Conservation (phyloP, 2,797 vertebrate genomes). For the Sebastolobus alascanus region DNA sequence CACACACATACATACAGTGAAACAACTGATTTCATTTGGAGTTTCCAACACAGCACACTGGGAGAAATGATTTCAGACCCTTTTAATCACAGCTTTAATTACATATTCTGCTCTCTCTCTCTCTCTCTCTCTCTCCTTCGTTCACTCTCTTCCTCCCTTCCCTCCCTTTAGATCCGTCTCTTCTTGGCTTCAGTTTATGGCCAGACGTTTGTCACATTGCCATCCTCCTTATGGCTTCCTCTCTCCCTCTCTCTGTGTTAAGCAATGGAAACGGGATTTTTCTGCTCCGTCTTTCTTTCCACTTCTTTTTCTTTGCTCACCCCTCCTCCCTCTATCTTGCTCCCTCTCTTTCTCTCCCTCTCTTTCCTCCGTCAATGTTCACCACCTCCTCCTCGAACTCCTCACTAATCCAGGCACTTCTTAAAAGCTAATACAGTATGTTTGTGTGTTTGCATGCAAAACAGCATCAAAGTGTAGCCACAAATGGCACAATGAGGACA, state of each 20-base stretch:
- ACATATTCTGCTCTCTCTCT: slow-evolving; percentile 63
- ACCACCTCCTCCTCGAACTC: slow-evolving; percentile 22
- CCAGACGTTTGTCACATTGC: slow-evolving; percentile 81
- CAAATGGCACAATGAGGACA: slow-evolving; percentile 26
- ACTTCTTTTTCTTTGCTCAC: slow-evolving; percentile 47
- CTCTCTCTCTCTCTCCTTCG: slow-evolving; percentile 35
- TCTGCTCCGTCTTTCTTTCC: slow-evolving; percentile 63
- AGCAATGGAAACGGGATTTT: slow-evolving; percentile 79
- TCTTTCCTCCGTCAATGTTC: slow-evolving; percentile 13
- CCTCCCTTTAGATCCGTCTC: slow-evolving; percentile 59
- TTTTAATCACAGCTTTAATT: slow-evolving; percentile 78
- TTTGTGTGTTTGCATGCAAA: slow-evolving; percentile 10
- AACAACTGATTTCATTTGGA: slow-evolving; percentile 67
- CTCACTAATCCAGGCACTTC: slow-evolving; percentile 31
- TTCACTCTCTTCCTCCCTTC: slow-evolving; percentile 36
- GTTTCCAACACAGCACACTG: slow-evolving; percentile 63
- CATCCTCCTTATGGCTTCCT: slow-evolving; percentile 77
- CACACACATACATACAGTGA: background rate
- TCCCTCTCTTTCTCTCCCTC: background rate
- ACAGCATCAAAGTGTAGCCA: slow-evolving; percentile 9
- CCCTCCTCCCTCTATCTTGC: background rate
- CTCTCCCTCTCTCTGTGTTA: slow-evolving; percentile 64
- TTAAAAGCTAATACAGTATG: slow-evolving; percentile 6
- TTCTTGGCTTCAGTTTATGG: slow-evolving; percentile 68
- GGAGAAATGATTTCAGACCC: slow-evolving; percentile 75